phyloP scores from a whole-genome alignment of 2,113 vertebrate genomes.

The Xenopus borealis region DNA sequence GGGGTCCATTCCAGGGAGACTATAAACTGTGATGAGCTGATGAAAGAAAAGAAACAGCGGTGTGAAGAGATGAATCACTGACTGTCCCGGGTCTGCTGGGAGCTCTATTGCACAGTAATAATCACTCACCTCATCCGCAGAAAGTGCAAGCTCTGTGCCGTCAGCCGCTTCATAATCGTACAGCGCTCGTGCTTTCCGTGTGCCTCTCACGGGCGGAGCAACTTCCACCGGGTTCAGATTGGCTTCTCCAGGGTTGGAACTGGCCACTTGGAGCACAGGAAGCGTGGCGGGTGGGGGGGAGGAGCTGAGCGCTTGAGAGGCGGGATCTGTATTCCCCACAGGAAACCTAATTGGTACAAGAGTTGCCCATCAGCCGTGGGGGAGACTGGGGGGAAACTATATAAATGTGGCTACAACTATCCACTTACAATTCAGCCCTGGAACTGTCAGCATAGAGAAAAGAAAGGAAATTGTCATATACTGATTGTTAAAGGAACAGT shows the following conservation, averaged over 20 bases:
- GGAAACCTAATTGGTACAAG: constrained; percentile 71
- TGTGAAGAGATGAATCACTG: not conserved
- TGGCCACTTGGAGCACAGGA: constrained; percentile 55
- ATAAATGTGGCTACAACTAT: not conserved
- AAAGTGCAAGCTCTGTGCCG: constrained; percentile 86
- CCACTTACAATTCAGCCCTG: constrained; percentile 84
- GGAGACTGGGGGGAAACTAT: not conserved
- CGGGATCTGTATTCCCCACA: constrained; percentile 66
- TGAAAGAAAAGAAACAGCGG: not conserved
- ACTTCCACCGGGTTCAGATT: constrained; percentile 82
- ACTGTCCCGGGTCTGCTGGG: not conserved
- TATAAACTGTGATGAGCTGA: constrained; percentile 94
- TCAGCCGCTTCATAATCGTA: constrained; percentile 93
- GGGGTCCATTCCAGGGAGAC: constrained; percentile 92
- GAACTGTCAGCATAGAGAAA: constrained; percentile 69
- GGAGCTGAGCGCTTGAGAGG: constrained; percentile 57
- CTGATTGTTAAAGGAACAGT: too few species aligned
- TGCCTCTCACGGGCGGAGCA: constrained; percentile 82
- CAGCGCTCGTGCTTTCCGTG: constrained; percentile 88
- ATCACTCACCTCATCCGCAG: constrained; percentile 86
- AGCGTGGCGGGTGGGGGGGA: constrained; percentile 48
- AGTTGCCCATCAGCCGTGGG: not conserved
- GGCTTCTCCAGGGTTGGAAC: constrained; percentile 60
- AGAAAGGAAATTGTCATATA: constrained; percentile 1
- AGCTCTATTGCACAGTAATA: not conserved